Evolutionary conservation across 37 sponge, comb jelly and placozoan species (phyloP), one percentile per base, ranked within the genome.

Genomic region (Dysidea cf. avara): DNA sequence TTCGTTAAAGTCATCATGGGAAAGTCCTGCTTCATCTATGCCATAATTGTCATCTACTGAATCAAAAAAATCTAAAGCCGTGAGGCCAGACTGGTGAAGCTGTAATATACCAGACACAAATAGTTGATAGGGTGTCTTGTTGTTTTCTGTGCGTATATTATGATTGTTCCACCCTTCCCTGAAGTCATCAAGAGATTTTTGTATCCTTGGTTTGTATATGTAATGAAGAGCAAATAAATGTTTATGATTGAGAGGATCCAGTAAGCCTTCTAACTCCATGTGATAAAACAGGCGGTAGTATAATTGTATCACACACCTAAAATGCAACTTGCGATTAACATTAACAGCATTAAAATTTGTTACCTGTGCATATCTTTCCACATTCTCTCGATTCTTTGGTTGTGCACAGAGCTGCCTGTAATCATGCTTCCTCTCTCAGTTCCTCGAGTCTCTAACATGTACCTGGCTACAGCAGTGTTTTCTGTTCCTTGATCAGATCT

Each of bases 191-290:
- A 72, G 37, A 29, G 66, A 39, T 55, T 33, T n/a, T 26, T 66
- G 72, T 21, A 81, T 72, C 21, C 82, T 61, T 81, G 82, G 74
- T 28, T 72, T 48, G 54, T 81, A 81, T 11, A 81, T 56, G 50
- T 57, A 81, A 26, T 81, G 82, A 14, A 81, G 82, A 56, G 72
- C 72, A 64, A 60, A 81, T 31, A 81, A 43, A 64, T 81, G 73
- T 21, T 48, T 28, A 24, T 81, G 72, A 39, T 55, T 66, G 3
- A 30, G 35, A 11, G 76, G 76, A 68, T 83, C 61, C 11, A 83
- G 36, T 18, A 75, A 14, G 29, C 62, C 69, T 18, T 32, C 20
- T 1, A 66, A 3, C 31, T 83, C 83, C 53, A 83, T 16, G 62
- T 75, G 40, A 35, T 69, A 69, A 48, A 75, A 83, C 43, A 83